Evolutionary conservation across 2,797 vertebrate genomes (phyloP), one percentile per base, ranked within the genome.

Genomic region (Xyrichtys novacula): DNA sequence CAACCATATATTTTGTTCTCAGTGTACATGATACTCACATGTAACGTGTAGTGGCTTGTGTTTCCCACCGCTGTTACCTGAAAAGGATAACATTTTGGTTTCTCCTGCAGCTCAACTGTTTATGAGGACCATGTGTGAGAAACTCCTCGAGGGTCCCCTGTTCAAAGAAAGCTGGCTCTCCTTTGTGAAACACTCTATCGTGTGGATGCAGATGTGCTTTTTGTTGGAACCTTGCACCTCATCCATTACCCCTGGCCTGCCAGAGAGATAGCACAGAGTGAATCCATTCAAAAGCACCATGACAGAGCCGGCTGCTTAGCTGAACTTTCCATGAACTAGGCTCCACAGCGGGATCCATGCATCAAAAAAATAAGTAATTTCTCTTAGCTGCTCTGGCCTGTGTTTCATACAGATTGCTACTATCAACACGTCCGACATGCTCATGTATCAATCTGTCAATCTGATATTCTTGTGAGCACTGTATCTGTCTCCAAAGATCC

Each of bases 311-410:
- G 90, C 91, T 93, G 89, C 92, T 94, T 81, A 60, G 53, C 71
- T 94, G 94, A 96, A 93, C 93, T 94, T 88, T 94, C 28, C 61
- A 65, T 95, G 94, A 96, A 94, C 93, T 92, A 91, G 90, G 87
- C 89, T 60, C 83, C 89, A 87, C 80, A 87, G 87, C 49, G 36
- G 75, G 62, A 81, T 91, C 89, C 89, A 90, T 92, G 89, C 71
- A 89, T 87, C 91, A 88, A 85, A 88, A 85, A 88, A 88, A 91
- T 47, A 89, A 87, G 81, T 88, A 62, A 88, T 89, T 90, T 88
- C 83, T 89, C 79, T 63, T 76, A 40, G 16, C 76, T 81, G 87
- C 81, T 92, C 89, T 90, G 89, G 82, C 72, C 87, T 85, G 83
- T 86, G 80, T 90, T 94, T 85, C 81, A 77, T 87, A 87, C 85